Evolutionary conservation across 2,797 vertebrate genomes (phyloP).

Genomic region (Erethizon dorsatum): DNA sequence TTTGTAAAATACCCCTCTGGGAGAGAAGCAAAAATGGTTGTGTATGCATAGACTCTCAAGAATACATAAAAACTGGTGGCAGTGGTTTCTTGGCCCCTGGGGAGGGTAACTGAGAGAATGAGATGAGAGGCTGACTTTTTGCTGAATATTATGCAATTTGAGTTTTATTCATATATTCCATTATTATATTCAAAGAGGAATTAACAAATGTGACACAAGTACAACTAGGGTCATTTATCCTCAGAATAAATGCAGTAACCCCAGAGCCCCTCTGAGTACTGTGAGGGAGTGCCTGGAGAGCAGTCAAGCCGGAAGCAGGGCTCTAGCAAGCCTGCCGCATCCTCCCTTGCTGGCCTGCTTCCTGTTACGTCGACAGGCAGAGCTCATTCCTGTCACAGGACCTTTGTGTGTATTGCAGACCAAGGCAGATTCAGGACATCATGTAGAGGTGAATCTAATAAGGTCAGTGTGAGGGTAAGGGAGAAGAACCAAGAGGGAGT

Average conservation of each 20-base stretch:
- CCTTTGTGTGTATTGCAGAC: neutral
- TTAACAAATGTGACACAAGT: conserved; percentile 46
- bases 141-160: conserved; percentile 44
- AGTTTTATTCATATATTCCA: conserved; percentile 47
- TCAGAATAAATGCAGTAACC: neutral
- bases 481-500: neutral
- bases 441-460: neutral
- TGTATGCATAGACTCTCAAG: neutral
- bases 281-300: no score
- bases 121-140: conserved; percentile 22
- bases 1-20: conserved; percentile 38
- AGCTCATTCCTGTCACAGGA: neutral
- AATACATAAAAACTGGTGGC: neutral
- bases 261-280: neutral
- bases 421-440: neutral
- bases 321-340: accelerated
- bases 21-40: neutral
- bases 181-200: conserved; percentile 49
- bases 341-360: neutral
- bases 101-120: conserved; percentile 53
- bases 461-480: neutral
- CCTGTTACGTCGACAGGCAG: accelerated
- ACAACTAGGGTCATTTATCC: neutral
- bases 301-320: neutral
- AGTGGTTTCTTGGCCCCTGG: neutral